phyloP scores from a whole-genome alignment of 2,797 vertebrate species.

The Sphenopsis melanotis region DNA sequence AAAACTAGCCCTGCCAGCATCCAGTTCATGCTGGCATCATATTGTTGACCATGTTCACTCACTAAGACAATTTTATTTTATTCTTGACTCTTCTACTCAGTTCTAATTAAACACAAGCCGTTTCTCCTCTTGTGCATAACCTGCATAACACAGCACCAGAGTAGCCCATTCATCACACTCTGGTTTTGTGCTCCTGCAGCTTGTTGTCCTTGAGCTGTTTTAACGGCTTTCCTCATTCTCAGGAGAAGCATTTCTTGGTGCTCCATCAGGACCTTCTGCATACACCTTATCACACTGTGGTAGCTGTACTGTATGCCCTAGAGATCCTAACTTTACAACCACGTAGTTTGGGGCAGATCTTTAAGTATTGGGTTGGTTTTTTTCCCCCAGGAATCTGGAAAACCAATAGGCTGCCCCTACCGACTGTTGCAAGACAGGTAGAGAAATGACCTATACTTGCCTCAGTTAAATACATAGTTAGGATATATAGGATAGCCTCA shows the following conservation, averaged over 20 bases:
- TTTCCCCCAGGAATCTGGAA: neutral
- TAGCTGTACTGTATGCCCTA: neutral
- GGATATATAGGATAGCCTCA: neutral
- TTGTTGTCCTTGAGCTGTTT: neutral
- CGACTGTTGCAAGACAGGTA: neutral
- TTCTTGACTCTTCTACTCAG: neutral
- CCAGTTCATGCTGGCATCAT: neutral
- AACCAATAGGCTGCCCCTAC: neutral
- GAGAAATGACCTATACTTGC: neutral
- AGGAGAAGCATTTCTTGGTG: neutral
- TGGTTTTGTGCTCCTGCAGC: neutral
- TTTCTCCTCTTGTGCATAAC: neutral
- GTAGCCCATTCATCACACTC: neutral
- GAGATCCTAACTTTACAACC: neutral
- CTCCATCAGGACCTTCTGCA: neutral
- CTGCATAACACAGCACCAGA: neutral
- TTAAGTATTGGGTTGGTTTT: accelerated
- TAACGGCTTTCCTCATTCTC: neutral
- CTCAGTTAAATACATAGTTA: neutral
- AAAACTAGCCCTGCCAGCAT: neutral
- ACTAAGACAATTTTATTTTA: neutral
- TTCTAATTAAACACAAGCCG: neutral
- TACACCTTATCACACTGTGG: neutral
- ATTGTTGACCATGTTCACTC: neutral
- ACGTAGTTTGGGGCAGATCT: neutral